phyloP scores from a whole-genome alignment of 2,113 vertebrate genomes.

The Oncorhynchus keta region DNA sequence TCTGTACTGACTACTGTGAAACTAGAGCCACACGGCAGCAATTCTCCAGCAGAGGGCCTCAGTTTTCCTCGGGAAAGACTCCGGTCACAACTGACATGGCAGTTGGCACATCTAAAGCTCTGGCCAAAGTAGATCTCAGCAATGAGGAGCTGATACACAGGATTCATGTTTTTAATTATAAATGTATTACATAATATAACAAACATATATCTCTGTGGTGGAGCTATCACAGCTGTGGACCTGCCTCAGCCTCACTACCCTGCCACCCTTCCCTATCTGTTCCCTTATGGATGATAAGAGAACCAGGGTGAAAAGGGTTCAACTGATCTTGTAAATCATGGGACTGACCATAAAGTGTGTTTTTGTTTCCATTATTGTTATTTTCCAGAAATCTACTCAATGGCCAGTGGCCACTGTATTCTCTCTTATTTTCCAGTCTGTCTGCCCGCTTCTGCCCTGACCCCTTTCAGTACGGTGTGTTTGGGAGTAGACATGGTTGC shows the following conservation, averaged over 20 bases:
- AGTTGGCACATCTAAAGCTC: too few species aligned
- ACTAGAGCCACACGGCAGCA: too few species aligned
- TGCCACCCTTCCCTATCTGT: neutral
- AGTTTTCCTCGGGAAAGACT: too few species aligned
- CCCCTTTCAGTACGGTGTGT: neutral
- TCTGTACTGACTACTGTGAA: too few species aligned
- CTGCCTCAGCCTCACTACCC: slow-evolving; percentile 68
- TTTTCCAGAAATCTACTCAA: neutral
- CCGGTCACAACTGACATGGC: too few species aligned
- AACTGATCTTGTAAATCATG: neutral
- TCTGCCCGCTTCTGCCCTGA: too few species aligned
- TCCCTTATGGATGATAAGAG: neutral
- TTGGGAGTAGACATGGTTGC: neutral
- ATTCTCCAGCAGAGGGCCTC: too few species aligned
- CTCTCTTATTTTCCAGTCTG: too few species aligned
- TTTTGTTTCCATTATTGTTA: neutral
- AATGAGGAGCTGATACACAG: neutral
- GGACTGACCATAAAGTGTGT: neutral
- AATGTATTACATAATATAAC: slow-evolving; percentile 98
- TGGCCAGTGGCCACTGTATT: too few species aligned
- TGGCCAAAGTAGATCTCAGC: neutral
- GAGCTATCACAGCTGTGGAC: slow-evolving; percentile 77
- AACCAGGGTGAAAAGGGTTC: neutral
- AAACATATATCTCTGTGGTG: slow-evolving; percentile 95
- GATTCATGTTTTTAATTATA: slow-evolving; percentile 83